Percentiles rank a stretch among this genome's conserved stretches.
Evolutionary conservation across 1,140 invertebrate genomes (phyloP).

Genomic region (Eubasilissa regina): DNA sequence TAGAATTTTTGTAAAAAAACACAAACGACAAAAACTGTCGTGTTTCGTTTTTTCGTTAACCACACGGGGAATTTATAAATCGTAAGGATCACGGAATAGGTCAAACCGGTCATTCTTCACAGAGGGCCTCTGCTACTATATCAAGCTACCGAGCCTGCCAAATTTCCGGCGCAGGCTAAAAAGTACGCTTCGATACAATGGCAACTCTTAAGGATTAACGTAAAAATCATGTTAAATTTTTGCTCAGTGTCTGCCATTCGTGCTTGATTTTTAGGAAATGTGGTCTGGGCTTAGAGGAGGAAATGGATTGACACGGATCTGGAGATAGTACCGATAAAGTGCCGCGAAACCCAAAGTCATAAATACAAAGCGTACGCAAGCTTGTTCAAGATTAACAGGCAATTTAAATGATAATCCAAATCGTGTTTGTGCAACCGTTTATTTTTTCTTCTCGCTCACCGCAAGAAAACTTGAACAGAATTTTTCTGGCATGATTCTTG

Average conservation of each 20-base stretch:
- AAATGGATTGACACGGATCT: constrained; percentile 40
- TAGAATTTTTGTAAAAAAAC: too few species aligned
- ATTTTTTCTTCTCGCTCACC: constrained; percentile 16
- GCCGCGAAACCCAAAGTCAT: constrained; percentile 41
- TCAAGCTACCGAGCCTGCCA: neutral
- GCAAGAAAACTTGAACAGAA: too few species aligned
- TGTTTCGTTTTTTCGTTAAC: constrained; percentile 26
- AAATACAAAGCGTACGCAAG: constrained; percentile 43
- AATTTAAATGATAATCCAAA: constrained; percentile 50
- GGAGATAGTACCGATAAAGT: constrained; percentile 35
- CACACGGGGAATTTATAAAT: constrained; percentile 28
- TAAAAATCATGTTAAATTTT: neutral
- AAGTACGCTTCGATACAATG: too few species aligned
- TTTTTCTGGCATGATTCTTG: too few species aligned
- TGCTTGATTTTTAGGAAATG: neutral
- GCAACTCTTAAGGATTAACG: too few species aligned
- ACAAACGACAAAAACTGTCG: neutral
- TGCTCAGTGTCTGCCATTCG: neutral
- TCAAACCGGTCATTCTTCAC: constrained; percentile 33
- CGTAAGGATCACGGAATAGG: constrained; percentile 23
- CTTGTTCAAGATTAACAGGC: constrained; percentile 47
- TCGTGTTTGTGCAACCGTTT: constrained; percentile 49
- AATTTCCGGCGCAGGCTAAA: too few species aligned
- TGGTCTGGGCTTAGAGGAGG: constrained; percentile 23
- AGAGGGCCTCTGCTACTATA: neutral